Conservation (phyloP, 1,140 invertebrate genomes). For the Diprion similis region DNA sequence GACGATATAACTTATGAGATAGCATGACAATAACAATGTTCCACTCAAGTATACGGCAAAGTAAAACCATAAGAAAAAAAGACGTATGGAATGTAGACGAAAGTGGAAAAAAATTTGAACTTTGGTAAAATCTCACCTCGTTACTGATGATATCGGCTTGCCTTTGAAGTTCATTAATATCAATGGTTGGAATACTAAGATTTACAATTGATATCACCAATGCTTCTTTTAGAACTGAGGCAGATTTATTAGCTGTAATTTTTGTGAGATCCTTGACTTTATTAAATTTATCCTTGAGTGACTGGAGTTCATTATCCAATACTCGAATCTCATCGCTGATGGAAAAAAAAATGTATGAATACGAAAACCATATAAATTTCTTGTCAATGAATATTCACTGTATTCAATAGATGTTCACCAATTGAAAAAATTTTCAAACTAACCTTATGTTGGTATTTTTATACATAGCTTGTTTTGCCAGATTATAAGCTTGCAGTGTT, state of each 20-base stretch:
- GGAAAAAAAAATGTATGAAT: slow-evolving; percentile 21
- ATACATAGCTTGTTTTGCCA: slow-evolving; percentile 81
- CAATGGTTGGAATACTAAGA: slow-evolving; percentile 75
- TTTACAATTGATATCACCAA: slow-evolving; percentile 78
- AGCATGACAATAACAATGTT: slow-evolving; percentile 11
- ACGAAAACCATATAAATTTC: slow-evolving; percentile 27
- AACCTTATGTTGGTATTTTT: slow-evolving; percentile 81
- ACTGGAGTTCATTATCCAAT: slow-evolving; percentile 70
- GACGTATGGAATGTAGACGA: slow-evolving; percentile 10
- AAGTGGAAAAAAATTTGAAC: background rate
- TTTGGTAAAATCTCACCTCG: slow-evolving; percentile 58
- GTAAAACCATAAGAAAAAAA: slow-evolving; percentile 20
- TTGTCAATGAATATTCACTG: slow-evolving; percentile 18
- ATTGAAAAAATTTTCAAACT: slow-evolving; percentile 25
- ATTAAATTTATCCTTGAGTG: slow-evolving; percentile 49
- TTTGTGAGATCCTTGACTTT: slow-evolving; percentile 73
- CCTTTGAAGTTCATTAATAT: slow-evolving; percentile 72
- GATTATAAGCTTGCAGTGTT: slow-evolving; percentile 79
- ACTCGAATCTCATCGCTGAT: slow-evolving; percentile 70
- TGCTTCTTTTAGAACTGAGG: slow-evolving; percentile 80
- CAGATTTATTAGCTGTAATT: slow-evolving; percentile 75
- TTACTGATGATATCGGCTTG: slow-evolving; percentile 69
- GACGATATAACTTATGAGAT: slow-evolving; percentile 14
- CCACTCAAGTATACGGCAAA: background rate
- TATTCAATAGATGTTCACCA: slow-evolving; percentile 25